Evolutionary conservation across 2,888 invertebrate genomes (phyloP).

Genomic region (Drosophila robusta): DNA sequence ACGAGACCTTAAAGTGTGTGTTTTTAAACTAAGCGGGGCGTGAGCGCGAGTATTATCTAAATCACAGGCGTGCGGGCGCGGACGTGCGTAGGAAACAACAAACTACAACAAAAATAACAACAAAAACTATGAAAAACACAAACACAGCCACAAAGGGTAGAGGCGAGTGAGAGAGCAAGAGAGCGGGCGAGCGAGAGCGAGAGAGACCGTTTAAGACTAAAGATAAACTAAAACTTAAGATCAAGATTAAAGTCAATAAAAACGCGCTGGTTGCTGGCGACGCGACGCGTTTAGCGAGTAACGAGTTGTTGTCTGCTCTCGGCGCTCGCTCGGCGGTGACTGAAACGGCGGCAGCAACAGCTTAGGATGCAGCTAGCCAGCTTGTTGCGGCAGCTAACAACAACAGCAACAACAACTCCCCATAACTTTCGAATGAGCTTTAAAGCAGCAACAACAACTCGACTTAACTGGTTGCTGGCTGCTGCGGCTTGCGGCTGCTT

Average conservation of each 20-base stretch:
- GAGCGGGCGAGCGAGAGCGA: neutral
- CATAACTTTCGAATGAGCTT: conserved; percentile 75
- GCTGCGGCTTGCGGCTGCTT: conserved; percentile 9
- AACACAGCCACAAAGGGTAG: conserved; percentile 54
- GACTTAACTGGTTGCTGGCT: conserved; percentile 49
- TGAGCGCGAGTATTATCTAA: conserved; percentile 42
- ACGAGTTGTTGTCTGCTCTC: conserved; percentile 70
- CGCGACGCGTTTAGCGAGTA: conserved; percentile 47
- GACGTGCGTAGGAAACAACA: conserved; percentile 41
- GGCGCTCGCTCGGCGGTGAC: conserved; percentile 79
- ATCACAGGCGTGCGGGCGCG: conserved; percentile 55
- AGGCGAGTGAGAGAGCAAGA: conserved; percentile 6
- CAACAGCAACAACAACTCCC: conserved; percentile 36
- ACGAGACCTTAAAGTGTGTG: conserved; percentile 18
- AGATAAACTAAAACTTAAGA: conserved; percentile 33
- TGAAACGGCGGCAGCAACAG: conserved; percentile 51
- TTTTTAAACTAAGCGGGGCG: conserved; percentile 35
- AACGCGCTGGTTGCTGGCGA: conserved; percentile 15
- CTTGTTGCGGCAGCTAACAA: conserved; percentile 39
- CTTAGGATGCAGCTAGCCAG: conserved; percentile 61
- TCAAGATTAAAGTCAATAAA: conserved; percentile 34
- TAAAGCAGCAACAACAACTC: conserved; percentile 39
- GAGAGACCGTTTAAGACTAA: conserved; percentile 27
- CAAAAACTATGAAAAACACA: conserved; percentile 23
- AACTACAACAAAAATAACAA: conserved; percentile 47